A percentile compares a stretch with the other conserved stretches of the same genome.
Conservation (phyloP, 2,797 vertebrate species). For the Sebastes oblongus region DNA sequence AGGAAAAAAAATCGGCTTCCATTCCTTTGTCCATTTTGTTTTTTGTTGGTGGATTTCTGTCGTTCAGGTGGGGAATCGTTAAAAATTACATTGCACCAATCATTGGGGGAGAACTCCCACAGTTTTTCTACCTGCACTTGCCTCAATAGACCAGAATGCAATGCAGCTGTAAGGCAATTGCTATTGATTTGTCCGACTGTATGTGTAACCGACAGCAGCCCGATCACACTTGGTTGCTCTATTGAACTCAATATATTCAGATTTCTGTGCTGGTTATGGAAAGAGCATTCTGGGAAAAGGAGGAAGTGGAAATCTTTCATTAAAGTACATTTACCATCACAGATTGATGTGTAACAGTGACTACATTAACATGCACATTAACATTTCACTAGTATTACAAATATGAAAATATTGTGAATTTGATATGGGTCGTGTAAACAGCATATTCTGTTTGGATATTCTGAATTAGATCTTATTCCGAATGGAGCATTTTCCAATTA, state of each 20-base stretch:
- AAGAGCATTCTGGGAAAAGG: neutral
- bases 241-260: neutral
- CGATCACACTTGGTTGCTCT: neutral
- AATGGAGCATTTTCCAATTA: no score
- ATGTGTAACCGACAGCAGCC: neutral
- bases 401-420: no score
- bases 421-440: no score
- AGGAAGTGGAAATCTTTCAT: neutral
- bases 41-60: conserved; percentile 1
- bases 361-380: no score
- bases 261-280: neutral
- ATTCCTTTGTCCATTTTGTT: conserved; percentile 10
- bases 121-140: neutral
- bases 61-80: neutral
- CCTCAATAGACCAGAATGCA: conserved; percentile 5
- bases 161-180: neutral
- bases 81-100: neutral
- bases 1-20: conserved; percentile 9
- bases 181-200: conserved; percentile 12
- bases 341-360: neutral
- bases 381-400: no score
- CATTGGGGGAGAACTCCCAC: neutral
- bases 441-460: no score
- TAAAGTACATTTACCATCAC: neutral
- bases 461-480: no score